A percentile compares a stretch with the other conserved stretches of the same genome.
Evolutionary conservation across 2,888 invertebrate species (phyloP).

Genomic region (Andrena flavipes): DNA sequence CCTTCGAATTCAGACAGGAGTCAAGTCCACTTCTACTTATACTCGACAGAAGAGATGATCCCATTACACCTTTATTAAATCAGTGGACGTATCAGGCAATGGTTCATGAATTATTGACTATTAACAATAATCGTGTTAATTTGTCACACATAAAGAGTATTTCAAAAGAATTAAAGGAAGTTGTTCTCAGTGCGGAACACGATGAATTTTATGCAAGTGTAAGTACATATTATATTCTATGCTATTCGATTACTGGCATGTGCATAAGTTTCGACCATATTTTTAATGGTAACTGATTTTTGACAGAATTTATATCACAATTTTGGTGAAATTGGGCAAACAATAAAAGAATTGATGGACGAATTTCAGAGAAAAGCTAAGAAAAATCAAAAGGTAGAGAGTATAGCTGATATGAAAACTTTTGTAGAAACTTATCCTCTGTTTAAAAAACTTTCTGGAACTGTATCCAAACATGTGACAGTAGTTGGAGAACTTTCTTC

Average conservation of each 20-base stretch:
- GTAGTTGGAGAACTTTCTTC: slow-evolving; percentile 97
- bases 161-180: slow-evolving; percentile 95
- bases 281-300: slow-evolving; percentile 34
- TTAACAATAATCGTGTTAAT: slow-evolving; percentile 92
- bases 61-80: slow-evolving; percentile 97
- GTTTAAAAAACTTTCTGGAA: slow-evolving; percentile 98
- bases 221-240: slow-evolving; percentile 58
- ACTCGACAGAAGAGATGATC: slow-evolving; percentile 96
- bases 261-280: neutral
- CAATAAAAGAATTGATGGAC: slow-evolving; percentile 98
- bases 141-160: slow-evolving; percentile 94
- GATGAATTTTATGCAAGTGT: slow-evolving; percentile 98
- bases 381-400: slow-evolving; percentile 98
- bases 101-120: slow-evolving; percentile 98
- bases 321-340: slow-evolving; percentile 99
- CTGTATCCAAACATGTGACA: slow-evolving; percentile 98
- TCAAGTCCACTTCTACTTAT: slow-evolving; percentile 94
- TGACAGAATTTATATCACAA: slow-evolving; percentile 95
- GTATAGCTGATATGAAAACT: slow-evolving; percentile 99
- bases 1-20: slow-evolving; percentile 94
- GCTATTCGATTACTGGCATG: too few species aligned
- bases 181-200: slow-evolving; percentile 97
- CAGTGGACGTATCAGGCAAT: slow-evolving; percentile 99
- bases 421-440: slow-evolving; percentile 99
- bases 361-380: slow-evolving; percentile 98